Base-by-base conservation (phyloP, 2,113 vertebrate species). In the Leptobrachium ailaonicum region DNA sequence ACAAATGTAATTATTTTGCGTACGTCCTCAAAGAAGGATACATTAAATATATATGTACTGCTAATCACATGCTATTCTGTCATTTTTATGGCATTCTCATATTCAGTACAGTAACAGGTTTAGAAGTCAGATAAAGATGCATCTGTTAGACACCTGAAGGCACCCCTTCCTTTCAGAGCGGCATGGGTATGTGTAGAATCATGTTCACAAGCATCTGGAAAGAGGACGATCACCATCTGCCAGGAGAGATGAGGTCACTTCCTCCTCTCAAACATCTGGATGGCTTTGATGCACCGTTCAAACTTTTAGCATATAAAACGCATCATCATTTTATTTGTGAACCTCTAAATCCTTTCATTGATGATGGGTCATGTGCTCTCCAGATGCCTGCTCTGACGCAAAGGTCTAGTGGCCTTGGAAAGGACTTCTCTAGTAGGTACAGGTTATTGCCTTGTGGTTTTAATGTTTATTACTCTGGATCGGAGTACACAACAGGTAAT, bases 231-330 rank as follows among this genome's bases (percentile, higher is more conserved):
- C 60, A 8, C 50, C 71, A 68, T 74, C 14, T 80, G 71, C 47
- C 6, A 66, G 50, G 2, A 69, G 32, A 69, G 32, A 81, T 81
- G 64, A 81, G 53, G 54, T 75, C 71, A 80, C 50, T 71, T 14
- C 42, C 67, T 72, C 71, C 40, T 8, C 13, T 69, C 71, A 40
- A 44, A 60, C 72, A 81, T 69, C 63, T 74, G 72, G 64, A 75
- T 40, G 40, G 40, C 77, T 80, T 80, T 80, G 71, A 80, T 75
- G 64, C 71, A 74, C 62, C 79, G 32, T 50, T 81, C 40, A 62
- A 67, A 41, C 42, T 58, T 45, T 80, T 67, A 74, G 44, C 60
- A 73, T 73, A 44, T 60, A 43, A 66, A 50, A 73, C 8, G 32
- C 53, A 69, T 73, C 71, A 73, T 74, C 40, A 41, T 74, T 68